A percentile compares a stretch with the other conserved stretches of the same genome.
phyloP scores from a whole-genome alignment of 2,888 invertebrate species.

The Dryocosmus kuriphilus region DNA sequence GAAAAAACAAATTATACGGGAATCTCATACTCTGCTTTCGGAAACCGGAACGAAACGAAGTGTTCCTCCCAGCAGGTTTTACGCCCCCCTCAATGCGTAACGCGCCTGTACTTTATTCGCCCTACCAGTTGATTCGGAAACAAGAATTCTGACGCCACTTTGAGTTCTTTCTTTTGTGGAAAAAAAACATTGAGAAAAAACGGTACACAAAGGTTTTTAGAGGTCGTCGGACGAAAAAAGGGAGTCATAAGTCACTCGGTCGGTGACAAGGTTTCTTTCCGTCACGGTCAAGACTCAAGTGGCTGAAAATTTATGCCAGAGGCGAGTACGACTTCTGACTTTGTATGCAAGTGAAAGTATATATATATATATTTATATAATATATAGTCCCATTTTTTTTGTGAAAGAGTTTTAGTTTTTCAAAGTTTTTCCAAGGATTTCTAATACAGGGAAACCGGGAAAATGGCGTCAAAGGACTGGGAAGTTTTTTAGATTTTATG shows the following conservation, averaged over 20 bases:
- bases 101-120: neutral
- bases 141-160: neutral
- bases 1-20: slow-evolving; percentile 7
- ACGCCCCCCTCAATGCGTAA: neutral
- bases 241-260: neutral
- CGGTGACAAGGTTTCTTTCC: neutral
- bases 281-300: slow-evolving; percentile 51
- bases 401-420: neutral
- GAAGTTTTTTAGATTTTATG: too few species aligned
- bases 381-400: neutral
- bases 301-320: slow-evolving; percentile 46
- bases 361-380: neutral
- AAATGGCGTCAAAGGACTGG: too few species aligned
- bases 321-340: neutral
- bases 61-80: neutral
- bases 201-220: neutral
- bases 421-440: neutral
- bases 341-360: neutral
- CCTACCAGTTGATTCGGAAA: neutral
- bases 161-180: neutral
- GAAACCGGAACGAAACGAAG: slow-evolving; percentile 17
- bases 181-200: neutral
- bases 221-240: neutral
- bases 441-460: too few species aligned
- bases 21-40: slow-evolving; percentile 4